These are phyloP conservation scores for Eulimnadia texana DNA, from an alignment of 1,140 invertebrate genomes.

Conservation along the genomic window DNA sequence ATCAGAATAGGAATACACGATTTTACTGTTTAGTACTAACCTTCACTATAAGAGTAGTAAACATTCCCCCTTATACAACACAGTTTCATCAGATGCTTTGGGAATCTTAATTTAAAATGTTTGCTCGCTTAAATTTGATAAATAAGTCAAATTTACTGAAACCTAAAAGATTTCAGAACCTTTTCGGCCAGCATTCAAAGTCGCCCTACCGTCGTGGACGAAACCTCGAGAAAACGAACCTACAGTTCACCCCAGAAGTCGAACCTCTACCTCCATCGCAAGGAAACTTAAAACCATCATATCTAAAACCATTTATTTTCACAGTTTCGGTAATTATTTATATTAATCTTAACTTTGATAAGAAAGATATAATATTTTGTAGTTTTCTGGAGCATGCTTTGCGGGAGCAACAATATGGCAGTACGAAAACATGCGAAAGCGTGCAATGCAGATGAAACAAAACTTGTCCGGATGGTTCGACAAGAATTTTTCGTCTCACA, in stretches of 20 bases:
- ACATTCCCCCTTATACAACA: too few relatives aligned
- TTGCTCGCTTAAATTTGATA: too few relatives aligned
- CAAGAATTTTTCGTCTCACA: slow-evolving; percentile 14
- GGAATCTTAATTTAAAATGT: too few relatives aligned
- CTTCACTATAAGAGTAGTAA: too few relatives aligned
- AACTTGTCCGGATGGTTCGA: slow-evolving; percentile 21
- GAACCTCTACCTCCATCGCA: not conserved
- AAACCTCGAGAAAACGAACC: not conserved
- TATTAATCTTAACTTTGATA: not conserved
- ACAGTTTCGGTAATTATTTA: not conserved
- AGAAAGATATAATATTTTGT: slow-evolving; percentile 18
- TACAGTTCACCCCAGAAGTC: not conserved
- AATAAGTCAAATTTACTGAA: too few relatives aligned
- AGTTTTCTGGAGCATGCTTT: slow-evolving; percentile 60
- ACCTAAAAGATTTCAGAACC: too few relatives aligned
- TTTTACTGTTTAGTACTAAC: too few relatives aligned
- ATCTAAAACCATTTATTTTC: not conserved
- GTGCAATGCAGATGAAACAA: slow-evolving; percentile 41
- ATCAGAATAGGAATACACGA: too few relatives aligned
- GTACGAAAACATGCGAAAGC: slow-evolving; percentile 61
- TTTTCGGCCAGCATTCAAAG: not conserved
- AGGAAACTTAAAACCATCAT: not conserved
- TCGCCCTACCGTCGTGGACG: not conserved
- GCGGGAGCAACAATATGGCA: slow-evolving; percentile 66
- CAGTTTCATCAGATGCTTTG: too few relatives aligned